Conservation (phyloP, 2,797 vertebrate genomes). For the Urocyon cinereoargenteus region DNA sequence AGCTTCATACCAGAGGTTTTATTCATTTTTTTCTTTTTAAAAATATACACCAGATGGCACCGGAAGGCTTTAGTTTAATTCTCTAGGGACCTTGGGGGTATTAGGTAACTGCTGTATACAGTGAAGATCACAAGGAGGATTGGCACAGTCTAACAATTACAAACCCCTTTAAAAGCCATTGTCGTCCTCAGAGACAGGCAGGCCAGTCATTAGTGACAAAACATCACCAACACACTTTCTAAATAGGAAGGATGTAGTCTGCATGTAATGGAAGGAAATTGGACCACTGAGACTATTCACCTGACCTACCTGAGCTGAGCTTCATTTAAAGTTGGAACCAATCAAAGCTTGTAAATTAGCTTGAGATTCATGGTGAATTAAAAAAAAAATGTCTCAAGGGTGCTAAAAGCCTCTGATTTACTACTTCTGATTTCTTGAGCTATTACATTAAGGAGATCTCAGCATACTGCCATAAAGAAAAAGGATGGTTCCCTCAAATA, state of each 20-base stretch:
- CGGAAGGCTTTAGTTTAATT: constrained; percentile 60
- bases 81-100: not conserved
- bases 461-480: not conserved
- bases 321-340: not conserved
- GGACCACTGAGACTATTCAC: not conserved
- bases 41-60: constrained; percentile 53
- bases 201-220: constrained; percentile 60
- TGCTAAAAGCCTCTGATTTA: constrained; percentile 25
- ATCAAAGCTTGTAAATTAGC: constrained; percentile 42
- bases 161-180: constrained; percentile 34
- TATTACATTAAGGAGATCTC: constrained; percentile 9
- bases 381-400: not conserved
- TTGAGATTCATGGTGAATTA: constrained; percentile 36
- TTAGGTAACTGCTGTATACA: constrained; percentile 45
- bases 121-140: constrained; percentile 57
- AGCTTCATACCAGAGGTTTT: constrained; percentile 36
- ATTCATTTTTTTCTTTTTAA: constrained; percentile 41
- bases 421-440: constrained; percentile 9
- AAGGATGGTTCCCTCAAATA: not conserved
- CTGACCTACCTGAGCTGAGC: not conserved
- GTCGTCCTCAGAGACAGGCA: constrained; percentile 52
- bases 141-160: constrained; percentile 51
- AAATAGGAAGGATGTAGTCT: constrained; percentile 52
- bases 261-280: constrained; percentile 10
- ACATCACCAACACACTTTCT: not conserved